Evolutionary conservation across 2,113 vertebrate genomes (phyloP).

Genomic region (Zeus faber): DNA sequence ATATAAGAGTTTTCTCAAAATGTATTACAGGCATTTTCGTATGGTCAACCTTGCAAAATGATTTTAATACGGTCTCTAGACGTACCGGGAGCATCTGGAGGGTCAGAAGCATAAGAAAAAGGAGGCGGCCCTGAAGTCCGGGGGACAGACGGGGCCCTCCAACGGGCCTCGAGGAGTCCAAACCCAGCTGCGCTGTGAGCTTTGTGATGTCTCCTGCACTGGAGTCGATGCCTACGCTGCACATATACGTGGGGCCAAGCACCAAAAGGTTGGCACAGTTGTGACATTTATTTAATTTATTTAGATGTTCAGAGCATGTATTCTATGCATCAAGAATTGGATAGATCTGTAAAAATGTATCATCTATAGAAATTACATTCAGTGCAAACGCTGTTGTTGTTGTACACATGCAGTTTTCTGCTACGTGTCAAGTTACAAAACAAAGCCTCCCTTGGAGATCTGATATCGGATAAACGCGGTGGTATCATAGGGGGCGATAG

Average conservation of each 20-base stretch:
- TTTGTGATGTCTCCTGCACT: constrained; percentile 79
- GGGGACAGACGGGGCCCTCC: constrained; percentile 48
- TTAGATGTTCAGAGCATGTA: background rate
- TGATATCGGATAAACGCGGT: too few relatives aligned
- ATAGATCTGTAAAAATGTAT: constrained; percentile 1
- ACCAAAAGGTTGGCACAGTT: constrained; percentile 71
- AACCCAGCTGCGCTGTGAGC: constrained; percentile 73
- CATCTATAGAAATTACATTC: too few relatives aligned
- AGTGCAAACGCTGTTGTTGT: too few relatives aligned
- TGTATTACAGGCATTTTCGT: too few relatives aligned
- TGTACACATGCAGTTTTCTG: too few relatives aligned
- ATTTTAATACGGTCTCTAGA: too few relatives aligned
- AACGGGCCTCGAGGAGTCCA: constrained; percentile 63
- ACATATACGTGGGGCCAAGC: constrained; percentile 75
- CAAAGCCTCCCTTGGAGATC: too few relatives aligned
- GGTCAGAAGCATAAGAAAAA: constrained; percentile 87
- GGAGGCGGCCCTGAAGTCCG: constrained; percentile 72
- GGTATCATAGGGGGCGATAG: too few relatives aligned
- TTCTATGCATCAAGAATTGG: background rate
- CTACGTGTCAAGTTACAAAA: too few relatives aligned
- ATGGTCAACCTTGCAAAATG: too few relatives aligned
- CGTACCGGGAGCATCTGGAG: constrained; percentile 79
- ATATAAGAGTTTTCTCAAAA: too few relatives aligned
- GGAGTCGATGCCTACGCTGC: constrained; percentile 75
- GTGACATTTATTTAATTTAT: background rate